phyloP scores from a whole-genome alignment of 1,140 invertebrate species.

The Megalopta genalis region DNA sequence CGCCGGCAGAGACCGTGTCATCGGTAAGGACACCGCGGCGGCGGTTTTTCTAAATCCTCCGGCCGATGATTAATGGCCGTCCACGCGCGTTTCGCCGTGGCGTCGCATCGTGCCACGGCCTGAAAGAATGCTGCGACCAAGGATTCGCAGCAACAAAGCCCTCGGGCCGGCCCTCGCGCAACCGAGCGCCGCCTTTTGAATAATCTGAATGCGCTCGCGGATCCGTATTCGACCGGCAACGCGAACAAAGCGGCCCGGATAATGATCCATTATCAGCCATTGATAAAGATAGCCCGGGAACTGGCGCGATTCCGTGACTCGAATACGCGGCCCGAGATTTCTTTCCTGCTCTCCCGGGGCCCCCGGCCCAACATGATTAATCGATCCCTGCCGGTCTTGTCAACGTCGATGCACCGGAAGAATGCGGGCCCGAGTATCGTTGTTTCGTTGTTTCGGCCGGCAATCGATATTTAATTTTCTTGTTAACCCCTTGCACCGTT shows the following conservation, averaged over 20 bases:
- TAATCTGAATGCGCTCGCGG: slow-evolving; percentile 40
- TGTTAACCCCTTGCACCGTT: not conserved
- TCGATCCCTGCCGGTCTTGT: slow-evolving; percentile 35
- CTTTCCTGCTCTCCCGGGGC: not conserved
- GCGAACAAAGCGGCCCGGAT: slow-evolving; percentile 32
- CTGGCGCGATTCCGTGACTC: slow-evolving; percentile 37
- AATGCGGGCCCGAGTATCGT: slow-evolving; percentile 26
- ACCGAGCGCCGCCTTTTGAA: slow-evolving; percentile 26
- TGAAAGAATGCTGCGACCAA: slow-evolving; percentile 41
- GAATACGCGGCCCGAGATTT: slow-evolving; percentile 27
- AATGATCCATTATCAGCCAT: slow-evolving; percentile 50
- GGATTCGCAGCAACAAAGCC: slow-evolving; percentile 41
- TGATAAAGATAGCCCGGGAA: slow-evolving; percentile 46
- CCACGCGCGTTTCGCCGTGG: slow-evolving; percentile 25
- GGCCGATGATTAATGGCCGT: slow-evolving; percentile 37
- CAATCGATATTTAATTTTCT: not conserved
- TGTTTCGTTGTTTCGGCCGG: slow-evolving; percentile 12
- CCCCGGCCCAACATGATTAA: slow-evolving; percentile 25
- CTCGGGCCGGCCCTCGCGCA: not conserved
- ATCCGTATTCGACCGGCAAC: slow-evolving; percentile 33
- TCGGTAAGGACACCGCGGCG: slow-evolving; percentile 34
- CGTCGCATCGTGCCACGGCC: slow-evolving; percentile 18
- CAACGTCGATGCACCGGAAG: slow-evolving; percentile 44
- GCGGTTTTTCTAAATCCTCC: slow-evolving; percentile 44
- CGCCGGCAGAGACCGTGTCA: slow-evolving; percentile 10